These are phyloP conservation scores for Ammospiza caudacuta DNA, from an alignment of 2,113 vertebrate genomes.

Conservation along the genomic window DNA sequence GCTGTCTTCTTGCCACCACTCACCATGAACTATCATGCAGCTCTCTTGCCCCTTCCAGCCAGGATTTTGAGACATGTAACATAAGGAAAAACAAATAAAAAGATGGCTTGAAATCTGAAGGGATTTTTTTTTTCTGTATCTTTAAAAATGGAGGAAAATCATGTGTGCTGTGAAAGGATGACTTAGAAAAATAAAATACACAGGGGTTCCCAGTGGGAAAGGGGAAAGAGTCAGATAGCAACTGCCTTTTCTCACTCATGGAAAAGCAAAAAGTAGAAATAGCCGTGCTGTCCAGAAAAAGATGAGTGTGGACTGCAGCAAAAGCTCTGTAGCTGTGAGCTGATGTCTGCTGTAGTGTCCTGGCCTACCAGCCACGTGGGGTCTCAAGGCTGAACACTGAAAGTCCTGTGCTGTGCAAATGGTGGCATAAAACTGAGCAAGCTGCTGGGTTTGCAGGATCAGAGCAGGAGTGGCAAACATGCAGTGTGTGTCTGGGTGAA, in stretches of 20 bases:
- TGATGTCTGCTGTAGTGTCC: not conserved
- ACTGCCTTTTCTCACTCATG: not conserved
- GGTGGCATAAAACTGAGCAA: not conserved
- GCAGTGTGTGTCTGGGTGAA: not conserved
- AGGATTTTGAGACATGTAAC: not conserved
- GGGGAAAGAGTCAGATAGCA: not conserved
- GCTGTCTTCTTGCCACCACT: not conserved
- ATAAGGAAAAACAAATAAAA: not conserved
- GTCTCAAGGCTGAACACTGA: not conserved
- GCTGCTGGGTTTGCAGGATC: not conserved
- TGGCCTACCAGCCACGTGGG: not conserved
- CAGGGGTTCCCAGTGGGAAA: not conserved
- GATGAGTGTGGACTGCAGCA: not conserved
- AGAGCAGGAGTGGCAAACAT: not conserved
- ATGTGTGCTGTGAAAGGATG: not conserved
- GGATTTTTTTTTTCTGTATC: not conserved
- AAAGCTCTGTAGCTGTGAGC: conserved; percentile 9
- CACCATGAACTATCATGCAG: not conserved
- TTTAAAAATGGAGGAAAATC: not conserved
- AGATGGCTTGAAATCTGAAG: not conserved
- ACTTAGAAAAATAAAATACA: not conserved
- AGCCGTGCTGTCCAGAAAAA: not conserved
- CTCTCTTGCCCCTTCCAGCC: not conserved
- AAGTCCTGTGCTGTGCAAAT: not conserved
- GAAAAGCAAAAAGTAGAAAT: conserved; percentile 26